Base-by-base conservation (phyloP, 2,113 vertebrate species). In the Lonchura striata region DNA sequence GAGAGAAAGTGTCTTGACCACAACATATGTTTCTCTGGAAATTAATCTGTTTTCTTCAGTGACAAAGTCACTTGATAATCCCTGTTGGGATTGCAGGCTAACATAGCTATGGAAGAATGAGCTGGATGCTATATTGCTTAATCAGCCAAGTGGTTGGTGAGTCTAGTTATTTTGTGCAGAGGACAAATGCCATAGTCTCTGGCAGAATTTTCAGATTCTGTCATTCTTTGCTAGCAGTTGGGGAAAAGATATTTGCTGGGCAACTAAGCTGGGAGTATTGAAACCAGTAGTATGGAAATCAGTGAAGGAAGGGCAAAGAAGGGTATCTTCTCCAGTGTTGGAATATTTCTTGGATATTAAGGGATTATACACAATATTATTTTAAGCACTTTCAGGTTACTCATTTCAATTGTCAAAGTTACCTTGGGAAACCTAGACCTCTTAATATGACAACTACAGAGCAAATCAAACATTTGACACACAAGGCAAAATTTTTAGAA, bases 31-130 rank as follows among this genome's bases (percentile, higher is more conserved):
- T 94, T 89, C 65, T 83, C 11, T 68, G 82, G 86, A 84, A 70
- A 88, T 54, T 95, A 42, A 77, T 88, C 82, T 92, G 35, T 79
- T 94, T 90, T 92, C 76, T 93, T 94, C 81, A 79, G 60, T 70
- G 65, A 66, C 52, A 89, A 88, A 96, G 64, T 75, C 49, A 92
- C 30, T 52, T 56, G 63, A 66, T 94, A 94, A 63, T 74, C 70
- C 49, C 39, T 59, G 13, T 90, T 90, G 79, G 61, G 56, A 49
- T 11, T 94, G 57, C 33, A 86, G 60, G 76, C 52, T 89, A 49
- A 64, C 52, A 70, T 15, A 82, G 68, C 76, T 49, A 65, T 7
- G 52, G 41, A 88, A 71, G 39, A 86, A 66, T 18, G 69, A 93
- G 69, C 65, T 93, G 65, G 37, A 54, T 89, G 69, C 53, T 37